These are phyloP conservation scores for Meloidogyne chitwoodi DNA, from an alignment of 1,140 invertebrate genomes.

Conservation along the genomic window DNA sequence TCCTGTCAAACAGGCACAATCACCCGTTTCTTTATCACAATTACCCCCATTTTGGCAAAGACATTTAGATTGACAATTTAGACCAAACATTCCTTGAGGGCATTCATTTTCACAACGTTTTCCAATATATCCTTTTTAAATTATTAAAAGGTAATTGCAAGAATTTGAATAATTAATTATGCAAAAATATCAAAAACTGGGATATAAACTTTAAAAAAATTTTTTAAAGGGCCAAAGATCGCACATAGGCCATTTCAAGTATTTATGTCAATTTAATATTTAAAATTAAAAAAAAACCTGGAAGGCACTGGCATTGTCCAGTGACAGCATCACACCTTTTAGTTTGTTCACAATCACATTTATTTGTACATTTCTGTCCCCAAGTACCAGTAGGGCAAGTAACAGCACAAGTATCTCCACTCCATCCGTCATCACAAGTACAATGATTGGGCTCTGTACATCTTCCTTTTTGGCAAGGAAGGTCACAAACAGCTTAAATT, in stretches of 20 bases:
- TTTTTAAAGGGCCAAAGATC: no score
- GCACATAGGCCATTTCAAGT: no score
- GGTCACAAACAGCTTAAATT: constrained; percentile 70
- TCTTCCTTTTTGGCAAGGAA: constrained; percentile 76
- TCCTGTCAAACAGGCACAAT: constrained; percentile 52
- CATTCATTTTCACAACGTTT: constrained; percentile 70
- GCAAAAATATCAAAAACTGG: no score
- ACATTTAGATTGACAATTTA: constrained; percentile 72
- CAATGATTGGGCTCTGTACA: constrained; percentile 80
- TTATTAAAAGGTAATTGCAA: no score
- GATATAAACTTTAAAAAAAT: no score
- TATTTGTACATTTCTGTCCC: constrained; percentile 33
- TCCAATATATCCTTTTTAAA: constrained; percentile 71
- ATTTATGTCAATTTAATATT: no score
- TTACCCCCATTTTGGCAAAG: constrained; percentile 57
- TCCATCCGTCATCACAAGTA: constrained; percentile 78
- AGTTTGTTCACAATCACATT: constrained; percentile 42
- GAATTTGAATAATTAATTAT: no score
- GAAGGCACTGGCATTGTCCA: constrained; percentile 77
- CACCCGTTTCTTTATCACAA: constrained; percentile 48
- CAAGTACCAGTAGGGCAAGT: constrained; percentile 44
- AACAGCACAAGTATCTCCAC: constrained; percentile 72
- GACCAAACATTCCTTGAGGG: constrained; percentile 74
- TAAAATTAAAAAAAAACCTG: constrained; percentile 64
- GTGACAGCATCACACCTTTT: constrained; percentile 72